Conservation (phyloP, 2,888 invertebrate genomes). For the Drosophila prostipennis region DNA sequence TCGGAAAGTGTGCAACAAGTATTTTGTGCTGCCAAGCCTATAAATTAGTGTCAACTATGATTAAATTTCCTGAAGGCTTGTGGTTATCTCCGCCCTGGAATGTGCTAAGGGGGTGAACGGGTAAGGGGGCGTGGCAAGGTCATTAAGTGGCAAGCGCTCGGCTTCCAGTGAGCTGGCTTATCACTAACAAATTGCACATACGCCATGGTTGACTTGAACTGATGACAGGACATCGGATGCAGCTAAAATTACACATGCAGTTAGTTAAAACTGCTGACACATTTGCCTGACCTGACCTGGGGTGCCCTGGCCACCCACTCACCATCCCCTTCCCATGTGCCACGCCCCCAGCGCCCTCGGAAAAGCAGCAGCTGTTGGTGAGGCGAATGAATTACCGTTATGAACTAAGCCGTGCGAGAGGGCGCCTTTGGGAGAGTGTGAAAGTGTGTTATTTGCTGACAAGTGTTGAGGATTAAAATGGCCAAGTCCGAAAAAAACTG, state of each 20-base stretch:
- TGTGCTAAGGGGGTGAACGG: background rate
- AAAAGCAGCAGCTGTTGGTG: conserved; percentile 40
- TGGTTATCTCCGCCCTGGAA: conserved; percentile 3
- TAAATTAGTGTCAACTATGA: conserved; percentile 53
- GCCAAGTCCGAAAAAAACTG: background rate
- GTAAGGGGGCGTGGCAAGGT: conserved; percentile 15
- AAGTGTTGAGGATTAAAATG: conserved; percentile 1
- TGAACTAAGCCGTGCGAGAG: conserved; percentile 47
- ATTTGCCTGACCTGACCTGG: conserved; percentile 33
- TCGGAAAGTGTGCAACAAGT: conserved; percentile 30
- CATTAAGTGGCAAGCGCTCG: conserved; percentile 29
- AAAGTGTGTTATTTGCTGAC: conserved; percentile 1
- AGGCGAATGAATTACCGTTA: conserved; percentile 60
- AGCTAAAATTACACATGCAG: conserved; percentile 61
- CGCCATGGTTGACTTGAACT: conserved; percentile 51
- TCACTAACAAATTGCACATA: conserved; percentile 59
- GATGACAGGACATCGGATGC: conserved; percentile 61
- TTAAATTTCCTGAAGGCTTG: conserved; percentile 35
- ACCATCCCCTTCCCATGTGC: background rate
- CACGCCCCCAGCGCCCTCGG: background rate
- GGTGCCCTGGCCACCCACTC: background rate
- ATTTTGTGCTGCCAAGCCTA: conserved; percentile 35
- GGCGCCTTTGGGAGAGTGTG: conserved; percentile 10
- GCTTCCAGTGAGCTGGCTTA: conserved; percentile 32
- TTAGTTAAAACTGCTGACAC: conserved; percentile 52